Base-by-base conservation (phyloP, 2,797 vertebrate genomes). In the Decapterus maruadsi region DNA sequence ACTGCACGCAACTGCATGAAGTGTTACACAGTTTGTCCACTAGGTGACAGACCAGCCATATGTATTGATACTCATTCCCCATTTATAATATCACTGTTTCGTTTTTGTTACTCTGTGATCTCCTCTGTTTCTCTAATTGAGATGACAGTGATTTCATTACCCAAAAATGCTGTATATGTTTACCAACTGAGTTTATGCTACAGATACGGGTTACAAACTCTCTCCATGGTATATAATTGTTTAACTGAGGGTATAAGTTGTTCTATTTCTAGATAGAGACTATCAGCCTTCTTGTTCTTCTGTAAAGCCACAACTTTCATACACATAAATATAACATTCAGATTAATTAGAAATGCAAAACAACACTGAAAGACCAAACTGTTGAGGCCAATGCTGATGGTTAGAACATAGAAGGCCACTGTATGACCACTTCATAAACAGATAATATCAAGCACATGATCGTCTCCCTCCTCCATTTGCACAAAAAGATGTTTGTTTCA, bases 391-490 rank as follows among this genome's bases (percentile, higher is more conserved):
- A 26, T 55, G 67, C 81, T 73, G 78, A 68, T 86, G 81, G 87
- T 81, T 65, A 72, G 85, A 90, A 80, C 83, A 93, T 19, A 93
- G 83, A 90, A 40, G 69, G 59, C 81, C 82, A 88, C 84, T 93
- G 93, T 93, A 80, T 77, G 72, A 50, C 80, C 26, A 26, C 83
- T 89, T 88, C 83, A 90, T 82, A 81, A 87, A 89, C 80, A 86
- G 91, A 92, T 91, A 89, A 89, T 89, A 90, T 90, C 78, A 63
- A 90, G 89, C 92, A 93, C 92, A 94, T 93, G 93, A 94, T 90
- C 40, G 0, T 19, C 86, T 74, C 67, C 68, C 54, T 78, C 72
- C 63, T 77, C 72, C 42, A 2, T 70, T 60, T 68, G 68, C 74
- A 93, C 90, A 94, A 92, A 87, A 89, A 89, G 74, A 84, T 58